Evolutionary conservation across 2,797 vertebrate species (phyloP), one percentile per base, ranked within the genome.

Genomic region (Chrosomus eos): DNA sequence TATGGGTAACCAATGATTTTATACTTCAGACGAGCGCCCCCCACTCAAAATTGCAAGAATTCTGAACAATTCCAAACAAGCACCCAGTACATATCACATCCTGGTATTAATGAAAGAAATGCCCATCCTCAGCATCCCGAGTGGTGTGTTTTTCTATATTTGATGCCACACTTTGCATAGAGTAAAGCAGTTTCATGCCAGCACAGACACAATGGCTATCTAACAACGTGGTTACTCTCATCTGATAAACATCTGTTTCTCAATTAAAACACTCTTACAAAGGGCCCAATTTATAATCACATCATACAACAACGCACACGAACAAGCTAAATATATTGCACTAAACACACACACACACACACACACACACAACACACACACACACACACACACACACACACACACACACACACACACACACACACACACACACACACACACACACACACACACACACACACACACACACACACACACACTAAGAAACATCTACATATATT

Each of bases 241-340:
- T 95, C 97, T 97, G 97, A 97, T 97, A 97, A 98, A 97, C 97
- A 98, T 96, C 97, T 98, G 97, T 96, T 96, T 94, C 96, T 95
- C 95, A 97, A 97, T 97, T 96, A 96, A 97, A 96, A 58, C 55
- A 75, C 43, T 81, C 48, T 55, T 38, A 79, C 66, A 80, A 48
- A 83, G 33, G 58, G 18, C 11, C 51, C 28, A 36, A 43, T 85
- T 62, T 80, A 60, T 66, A 80, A 60, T 58, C 14, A 40, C 53
- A 68, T 95, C 92, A 93, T 93, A 91, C 91, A 91, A 74, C 75
- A 92, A 88, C 89, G 88, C 92, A 79, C 75, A 80, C 11, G n/a
- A 66, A 76, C 87, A 86, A 78, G 53, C 88, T 78, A 88, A 89
- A 90, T 53, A 23, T n/a, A 48, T 90, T 91, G 91, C 21, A 81